A percentile compares a stretch with the other conserved stretches of the same genome.
Conservation (phyloP, 2,888 invertebrate genomes). For the Ormyrus pomaceus region DNA sequence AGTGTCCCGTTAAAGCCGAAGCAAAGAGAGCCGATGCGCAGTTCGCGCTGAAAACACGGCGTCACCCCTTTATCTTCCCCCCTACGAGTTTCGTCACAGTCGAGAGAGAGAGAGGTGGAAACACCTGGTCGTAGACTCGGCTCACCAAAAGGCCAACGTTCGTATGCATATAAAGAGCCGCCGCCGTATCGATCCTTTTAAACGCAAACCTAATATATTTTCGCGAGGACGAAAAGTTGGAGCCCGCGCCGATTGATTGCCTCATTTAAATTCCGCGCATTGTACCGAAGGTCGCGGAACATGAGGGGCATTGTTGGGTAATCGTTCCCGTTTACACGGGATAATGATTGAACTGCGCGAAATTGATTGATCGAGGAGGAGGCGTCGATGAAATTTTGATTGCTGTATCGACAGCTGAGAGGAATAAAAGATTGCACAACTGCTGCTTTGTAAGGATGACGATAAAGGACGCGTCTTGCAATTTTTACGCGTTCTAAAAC, state of each 20-base stretch:
- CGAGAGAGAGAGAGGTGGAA: slow-evolving; percentile 57
- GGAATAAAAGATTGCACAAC: slow-evolving; percentile 3
- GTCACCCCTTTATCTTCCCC: slow-evolving; percentile 29
- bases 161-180: background rate
- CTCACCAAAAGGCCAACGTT: background rate
- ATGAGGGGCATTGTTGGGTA: slow-evolving; percentile 33
- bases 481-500: slow-evolving; percentile 20
- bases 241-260: slow-evolving; percentile 21
- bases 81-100: slow-evolving; percentile 64
- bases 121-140: slow-evolving; percentile 68
- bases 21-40: background rate
- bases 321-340: slow-evolving; percentile 33
- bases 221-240: slow-evolving; percentile 33
- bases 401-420: background rate
- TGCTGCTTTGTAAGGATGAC: slow-evolving; percentile 8
- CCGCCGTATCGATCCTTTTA: slow-evolving; percentile 11
- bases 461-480: background rate
- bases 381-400: slow-evolving; percentile 43
- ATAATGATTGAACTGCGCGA: slow-evolving; percentile 19
- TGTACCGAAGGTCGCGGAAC: slow-evolving; percentile 1
- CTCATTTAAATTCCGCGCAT: slow-evolving; percentile 44
- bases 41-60: background rate
- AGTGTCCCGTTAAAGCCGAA: background rate
- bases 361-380: slow-evolving; percentile 41
- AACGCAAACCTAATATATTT: slow-evolving; percentile 22